Base-by-base conservation (phyloP, 2,113 vertebrate species). In the Tychaedon coryphoeus region DNA sequence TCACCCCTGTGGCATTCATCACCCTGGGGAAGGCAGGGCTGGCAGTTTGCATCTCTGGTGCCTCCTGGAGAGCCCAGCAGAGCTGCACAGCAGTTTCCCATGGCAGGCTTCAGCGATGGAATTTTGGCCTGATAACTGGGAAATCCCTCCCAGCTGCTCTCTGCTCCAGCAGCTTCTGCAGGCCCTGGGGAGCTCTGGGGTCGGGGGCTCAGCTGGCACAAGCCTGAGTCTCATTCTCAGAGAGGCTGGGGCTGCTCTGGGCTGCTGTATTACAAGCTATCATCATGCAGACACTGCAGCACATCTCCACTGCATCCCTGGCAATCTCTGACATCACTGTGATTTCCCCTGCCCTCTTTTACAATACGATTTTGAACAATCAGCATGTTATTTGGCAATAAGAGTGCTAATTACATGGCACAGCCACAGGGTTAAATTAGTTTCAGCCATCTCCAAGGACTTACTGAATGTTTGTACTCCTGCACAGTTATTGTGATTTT, bases 81-180 rank as follows among this genome's bases (percentile, higher is more conserved):
- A 50, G 50, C 50, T 60, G 57, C 26, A 28, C 17, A 71, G 19
- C 33, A 60, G 45, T 33, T 75, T 53, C 24, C 25, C 74, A 15
- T 20, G 0, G 0, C 7, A 3, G 57, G 69, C 24, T 33, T 12
- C 36, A 26, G 40, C 33, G 42, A 4, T 12, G 1, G 6, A 24
- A 34, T 51, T 38, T 36, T 40, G 36, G 36, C 14, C 53, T 0
- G 2, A 25, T 12, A 29, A 26, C 29, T 17, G 6, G 6, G 36
- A 42, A 72, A 47, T 36, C 40, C 18, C 47, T 7, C 4, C 47
- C 66, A 42, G 51, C 33, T 2, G 3, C 9, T 40, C 16, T 51
- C 42, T 31, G 40, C 8, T 14, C 13, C 1, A 2, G 40, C 12
- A 20, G 47, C 16, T 28, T 31, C 75, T 61, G 74, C 3, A 4